Base-by-base conservation (phyloP, 1,140 invertebrate genomes). In the Pachypsylla venusta region DNA sequence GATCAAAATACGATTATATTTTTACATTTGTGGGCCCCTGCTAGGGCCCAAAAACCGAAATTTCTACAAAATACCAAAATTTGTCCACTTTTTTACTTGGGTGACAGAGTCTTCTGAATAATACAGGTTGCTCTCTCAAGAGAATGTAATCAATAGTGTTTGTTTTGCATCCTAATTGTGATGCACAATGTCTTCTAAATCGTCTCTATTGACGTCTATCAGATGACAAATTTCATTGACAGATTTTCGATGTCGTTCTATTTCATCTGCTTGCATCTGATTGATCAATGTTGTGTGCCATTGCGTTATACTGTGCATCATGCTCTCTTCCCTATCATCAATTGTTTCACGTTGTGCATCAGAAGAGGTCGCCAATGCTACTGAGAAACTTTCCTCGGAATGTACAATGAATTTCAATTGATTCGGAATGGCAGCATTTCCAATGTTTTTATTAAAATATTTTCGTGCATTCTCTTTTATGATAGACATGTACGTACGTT, bases 141-240 rank as follows among this genome's bases (percentile, higher is more conserved):
- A n/a, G n/a, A n/a, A n/a, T n/a, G n/a, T n/a, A n/a, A n/a, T n/a
- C n/a, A n/a, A n/a, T n/a, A n/a, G n/a, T n/a, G n/a, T n/a, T n/a
- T n/a, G n/a, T n/a, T n/a, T n/a, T n/a, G n/a, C n/a, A n/a, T n/a
- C n/a, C n/a, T n/a, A n/a, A n/a, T n/a, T n/a, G n/a, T n/a, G n/a
- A n/a, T n/a, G n/a, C 4, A 48, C 42, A 4, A 48, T n/a, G 22
- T 48, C 42, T 19, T 48, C 42, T 22, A 48, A 48, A n/a, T 48
- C 42, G 7, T 48, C 42, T n/a, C 42, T 4, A 22, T 48, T 48
- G 42, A 48, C 22, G n/a, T 48, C 42, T 5, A 48, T 48, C 7
- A 48, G 42, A 22, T 48, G 42, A 19, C 42, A 48, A n/a, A 48
- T 48, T 22, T 48, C 42, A 48, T 48, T 48, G n/a, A 48, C 42